phyloP scores from a whole-genome alignment of 2,113 vertebrate genomes.

The Irena cyanogastra region DNA sequence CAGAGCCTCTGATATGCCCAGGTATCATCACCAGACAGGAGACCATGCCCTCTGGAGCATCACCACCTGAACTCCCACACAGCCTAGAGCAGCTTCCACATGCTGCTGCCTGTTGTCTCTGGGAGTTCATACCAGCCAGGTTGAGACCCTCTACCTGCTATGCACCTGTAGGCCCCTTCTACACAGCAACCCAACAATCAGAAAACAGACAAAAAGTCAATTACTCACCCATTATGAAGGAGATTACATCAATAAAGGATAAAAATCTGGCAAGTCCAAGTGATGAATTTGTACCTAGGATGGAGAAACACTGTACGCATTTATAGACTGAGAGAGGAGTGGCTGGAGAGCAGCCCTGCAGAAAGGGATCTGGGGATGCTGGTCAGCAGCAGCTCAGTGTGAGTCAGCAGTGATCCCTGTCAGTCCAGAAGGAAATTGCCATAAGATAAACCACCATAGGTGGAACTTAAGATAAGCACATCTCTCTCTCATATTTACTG shows the following conservation, averaged over 20 bases:
- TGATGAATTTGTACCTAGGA: not conserved
- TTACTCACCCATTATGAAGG: not conserved
- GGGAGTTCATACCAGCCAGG: not conserved
- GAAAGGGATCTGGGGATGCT: not conserved
- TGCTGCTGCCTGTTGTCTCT: not conserved
- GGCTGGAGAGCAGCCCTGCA: not conserved
- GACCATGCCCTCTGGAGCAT: not conserved
- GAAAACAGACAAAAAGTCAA: not conserved
- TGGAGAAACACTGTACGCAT: not conserved
- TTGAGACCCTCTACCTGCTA: fast-evolving
- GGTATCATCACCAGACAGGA: fast-evolving
- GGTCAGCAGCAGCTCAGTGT: not conserved
- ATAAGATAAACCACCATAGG: not conserved
- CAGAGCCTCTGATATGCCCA: not conserved
- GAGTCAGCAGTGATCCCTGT: not conserved
- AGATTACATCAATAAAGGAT: no score
- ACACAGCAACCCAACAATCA: not conserved
- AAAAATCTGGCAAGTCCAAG: not conserved
- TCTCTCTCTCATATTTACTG: not conserved
- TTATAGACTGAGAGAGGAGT: not conserved
- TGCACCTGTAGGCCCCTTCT: not conserved
- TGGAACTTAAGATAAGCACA: not conserved
- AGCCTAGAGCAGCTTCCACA: not conserved
- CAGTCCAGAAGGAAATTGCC: not conserved
- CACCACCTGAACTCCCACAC: not conserved